phyloP scores from a whole-genome alignment of 2,113 vertebrate species.

The Tachysurus fulvidraco region DNA sequence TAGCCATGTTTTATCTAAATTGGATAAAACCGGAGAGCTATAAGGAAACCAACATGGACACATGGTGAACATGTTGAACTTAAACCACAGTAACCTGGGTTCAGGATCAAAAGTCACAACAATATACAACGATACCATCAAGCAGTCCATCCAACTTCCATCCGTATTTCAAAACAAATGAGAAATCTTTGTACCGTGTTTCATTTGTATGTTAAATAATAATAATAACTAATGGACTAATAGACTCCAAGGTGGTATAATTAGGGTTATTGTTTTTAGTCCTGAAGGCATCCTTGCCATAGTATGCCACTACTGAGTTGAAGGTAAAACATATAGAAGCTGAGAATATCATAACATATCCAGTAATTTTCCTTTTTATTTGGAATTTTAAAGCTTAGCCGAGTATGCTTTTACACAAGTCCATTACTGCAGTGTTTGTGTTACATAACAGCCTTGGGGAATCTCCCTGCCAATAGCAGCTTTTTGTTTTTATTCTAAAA shows the following conservation, averaged over 20 bases:
- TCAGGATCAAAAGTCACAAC: background rate
- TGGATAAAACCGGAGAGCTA: background rate
- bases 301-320: background rate
- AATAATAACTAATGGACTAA: background rate
- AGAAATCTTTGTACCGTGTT: background rate
- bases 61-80: too few relatives aligned
- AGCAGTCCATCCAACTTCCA: background rate
- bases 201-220: background rate
- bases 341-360: background rate
- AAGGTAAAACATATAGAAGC: background rate
- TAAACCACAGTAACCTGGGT: background rate
- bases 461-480: background rate
- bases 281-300: background rate
- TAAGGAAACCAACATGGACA: background rate
- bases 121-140: too few relatives aligned
- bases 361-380: background rate
- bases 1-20: background rate
- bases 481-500: background rate
- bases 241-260: background rate
- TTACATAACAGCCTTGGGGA: background rate
- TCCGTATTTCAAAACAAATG: background rate
- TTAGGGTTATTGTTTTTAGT: background rate
- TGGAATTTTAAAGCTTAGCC: background rate
- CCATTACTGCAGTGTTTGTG: conserved; percentile 19
- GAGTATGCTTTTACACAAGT: background rate